These are phyloP conservation scores for Melanotaenia maccullochi DNA, from an alignment of 2,797 vertebrate species.

Conservation along the genomic window DNA sequence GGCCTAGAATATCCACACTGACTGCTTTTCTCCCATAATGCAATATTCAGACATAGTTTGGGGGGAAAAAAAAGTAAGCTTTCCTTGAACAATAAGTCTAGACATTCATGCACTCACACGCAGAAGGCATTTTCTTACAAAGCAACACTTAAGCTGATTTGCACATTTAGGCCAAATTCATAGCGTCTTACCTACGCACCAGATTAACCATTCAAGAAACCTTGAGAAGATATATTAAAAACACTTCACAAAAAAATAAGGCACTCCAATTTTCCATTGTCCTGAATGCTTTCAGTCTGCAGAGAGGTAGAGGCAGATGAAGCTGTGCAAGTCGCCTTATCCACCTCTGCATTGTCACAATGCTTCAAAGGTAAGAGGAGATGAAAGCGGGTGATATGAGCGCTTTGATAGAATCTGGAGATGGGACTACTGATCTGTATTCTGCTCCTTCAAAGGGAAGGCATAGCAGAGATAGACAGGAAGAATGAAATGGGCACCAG, in stretches of 20 bases:
- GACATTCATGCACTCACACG: slow-evolving; percentile 42
- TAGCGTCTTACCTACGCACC: slow-evolving; percentile 56
- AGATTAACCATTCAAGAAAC: slow-evolving; percentile 59
- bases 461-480: slow-evolving; percentile 39
- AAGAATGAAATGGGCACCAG: slow-evolving; percentile 53
- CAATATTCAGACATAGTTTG: slow-evolving; percentile 44
- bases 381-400: slow-evolving; percentile 68
- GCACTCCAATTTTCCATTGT: slow-evolving; percentile 67
- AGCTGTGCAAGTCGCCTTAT: slow-evolving; percentile 71
- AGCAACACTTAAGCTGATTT: slow-evolving; percentile 61
- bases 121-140: slow-evolving; percentile 46
- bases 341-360: slow-evolving; percentile 74
- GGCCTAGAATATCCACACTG: slow-evolving; percentile 44
- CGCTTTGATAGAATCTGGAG: slow-evolving; percentile 67
- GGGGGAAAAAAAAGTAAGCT: slow-evolving; percentile 30
- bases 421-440: slow-evolving; percentile 63
- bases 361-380: slow-evolving; percentile 69
- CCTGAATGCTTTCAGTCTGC: slow-evolving; percentile 64
- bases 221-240: slow-evolving; percentile 65
- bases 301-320: slow-evolving; percentile 68
- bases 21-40: slow-evolving; percentile 61
- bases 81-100: slow-evolving; percentile 61
- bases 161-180: slow-evolving; percentile 64
- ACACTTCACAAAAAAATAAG: slow-evolving; percentile 67
- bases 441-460: slow-evolving; percentile 62